Conservation (phyloP, 2,113 vertebrate genomes). For the Elanus axillaris region DNA sequence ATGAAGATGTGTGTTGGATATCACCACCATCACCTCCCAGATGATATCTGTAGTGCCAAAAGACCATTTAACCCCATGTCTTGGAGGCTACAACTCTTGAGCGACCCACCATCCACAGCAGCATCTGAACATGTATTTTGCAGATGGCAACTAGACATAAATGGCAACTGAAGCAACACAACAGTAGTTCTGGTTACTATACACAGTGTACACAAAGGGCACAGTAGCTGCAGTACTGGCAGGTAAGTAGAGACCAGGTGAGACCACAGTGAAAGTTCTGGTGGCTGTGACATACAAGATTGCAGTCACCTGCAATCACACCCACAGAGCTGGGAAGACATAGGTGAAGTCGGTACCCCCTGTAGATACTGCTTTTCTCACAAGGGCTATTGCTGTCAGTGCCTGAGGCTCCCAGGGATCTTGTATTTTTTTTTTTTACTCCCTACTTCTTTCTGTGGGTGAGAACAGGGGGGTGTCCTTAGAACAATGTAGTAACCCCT, state of each 20-base stretch:
- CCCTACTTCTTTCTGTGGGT: not conserved
- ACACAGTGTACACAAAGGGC: not conserved
- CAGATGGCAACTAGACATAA: not conserved
- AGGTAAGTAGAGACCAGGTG: not conserved
- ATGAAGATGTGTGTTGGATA: not conserved
- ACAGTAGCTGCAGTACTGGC: not conserved
- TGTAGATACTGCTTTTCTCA: not conserved
- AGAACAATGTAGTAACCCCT: not conserved
- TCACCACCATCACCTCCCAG: not conserved
- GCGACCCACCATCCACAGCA: not conserved
- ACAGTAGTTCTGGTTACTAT: not conserved
- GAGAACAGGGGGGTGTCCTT: not conserved
- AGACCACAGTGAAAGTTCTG: not conserved
- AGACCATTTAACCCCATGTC: not conserved
- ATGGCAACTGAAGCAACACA: too few species aligned
- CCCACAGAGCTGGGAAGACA: not conserved
- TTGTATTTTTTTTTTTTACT: not conserved
- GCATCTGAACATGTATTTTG: not conserved
- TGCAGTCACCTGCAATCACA: not conserved
- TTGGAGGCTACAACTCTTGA: not conserved
- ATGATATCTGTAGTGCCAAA: not conserved
- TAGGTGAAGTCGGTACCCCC: not conserved
- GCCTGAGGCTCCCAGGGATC: not conserved
- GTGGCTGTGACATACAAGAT: not conserved
- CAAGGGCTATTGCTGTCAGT: not conserved